Evolutionary conservation across 2,888 invertebrate species (phyloP), one percentile per base, ranked within the genome.

Genomic region (Tipula vernalis): DNA sequence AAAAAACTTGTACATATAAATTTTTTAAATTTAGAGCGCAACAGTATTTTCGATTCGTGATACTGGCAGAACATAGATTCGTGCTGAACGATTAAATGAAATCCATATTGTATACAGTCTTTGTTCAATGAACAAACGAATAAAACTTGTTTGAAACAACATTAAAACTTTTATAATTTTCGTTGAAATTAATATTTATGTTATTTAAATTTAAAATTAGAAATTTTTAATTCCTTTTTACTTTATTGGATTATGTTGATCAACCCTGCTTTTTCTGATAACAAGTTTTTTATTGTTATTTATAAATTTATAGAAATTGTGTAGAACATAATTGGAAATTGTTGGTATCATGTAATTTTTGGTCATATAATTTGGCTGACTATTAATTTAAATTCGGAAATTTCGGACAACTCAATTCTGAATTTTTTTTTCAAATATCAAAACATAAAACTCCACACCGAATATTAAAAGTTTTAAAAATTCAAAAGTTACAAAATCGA

Each of bases 151-250:
- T 71, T 28, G 12, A 71, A 71, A 71, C 71, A 71, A 71, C 71
- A 71, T 71, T 71, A 71, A 71, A 71, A 71, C 71, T 71, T 71
- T 71, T 71, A 71, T 71, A 71, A 71, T 71, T 71, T 71, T 71
- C 71, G 71, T 71, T 71, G 28, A 71, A 28, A 71, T 71, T 71
- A 71, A 71, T 71, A 71, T 71, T 71, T 28, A 71, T 71, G 71
- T 71, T 71, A 71, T 71, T 71, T 71, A 71, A 71, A 71, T 71
- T 71, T 71, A 71, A 71, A 71, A 71, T 71, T 71, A 71, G 71
- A 71, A 71, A 28, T 71, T 71, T 71, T 71, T 57, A 15, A 28
- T 28, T 28, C 28, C 2, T 28, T 71, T 71, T 71, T 3, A 4
- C 28, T 71, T 71, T 71, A 71, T 28, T 71, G 28, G 71, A 71